These are phyloP conservation scores for Drosophila cracens DNA, from an alignment of 2,888 invertebrate genomes.

Conservation along the genomic window DNA sequence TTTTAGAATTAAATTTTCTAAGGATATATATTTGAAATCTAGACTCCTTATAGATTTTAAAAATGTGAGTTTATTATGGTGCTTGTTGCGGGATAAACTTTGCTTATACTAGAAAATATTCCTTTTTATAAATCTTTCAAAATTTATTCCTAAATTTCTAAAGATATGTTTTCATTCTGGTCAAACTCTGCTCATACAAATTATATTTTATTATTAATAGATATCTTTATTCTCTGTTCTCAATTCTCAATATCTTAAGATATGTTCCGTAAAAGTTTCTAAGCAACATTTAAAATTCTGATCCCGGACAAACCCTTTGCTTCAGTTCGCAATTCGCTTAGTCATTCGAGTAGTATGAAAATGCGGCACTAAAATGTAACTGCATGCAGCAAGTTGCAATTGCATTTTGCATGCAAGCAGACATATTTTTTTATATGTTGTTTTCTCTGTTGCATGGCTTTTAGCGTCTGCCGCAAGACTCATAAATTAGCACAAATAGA, in stretches of 20 bases:
- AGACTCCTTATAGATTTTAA: no score
- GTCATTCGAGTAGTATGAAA: slow-evolving; percentile 22
- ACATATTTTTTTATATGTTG: not conserved
- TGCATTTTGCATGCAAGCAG: slow-evolving; percentile 25
- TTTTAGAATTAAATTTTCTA: no score
- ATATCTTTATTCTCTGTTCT: not conserved
- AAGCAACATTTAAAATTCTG: not conserved
- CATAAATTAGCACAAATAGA: slow-evolving; percentile 42
- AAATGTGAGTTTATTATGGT: no score
- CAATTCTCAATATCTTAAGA: not conserved
- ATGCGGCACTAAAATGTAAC: slow-evolving; percentile 15
- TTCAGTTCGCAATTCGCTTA: not conserved
- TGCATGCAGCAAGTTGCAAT: slow-evolving; percentile 13
- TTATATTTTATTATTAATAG: not conserved
- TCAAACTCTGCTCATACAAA: not conserved
- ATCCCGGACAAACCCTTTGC: not conserved
- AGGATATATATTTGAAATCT: no score
- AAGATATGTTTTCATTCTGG: no score
- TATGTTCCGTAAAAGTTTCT: not conserved
- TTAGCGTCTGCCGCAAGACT: slow-evolving; percentile 18
- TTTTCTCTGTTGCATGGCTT: not conserved
- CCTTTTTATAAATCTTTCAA: not conserved
- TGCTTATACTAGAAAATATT: no score
- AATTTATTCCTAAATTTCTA: not conserved
- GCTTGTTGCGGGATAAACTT: no score